These are phyloP conservation scores for Epinephelus awoara DNA, from an alignment of 2,797 vertebrate species.

Conservation along the genomic window DNA sequence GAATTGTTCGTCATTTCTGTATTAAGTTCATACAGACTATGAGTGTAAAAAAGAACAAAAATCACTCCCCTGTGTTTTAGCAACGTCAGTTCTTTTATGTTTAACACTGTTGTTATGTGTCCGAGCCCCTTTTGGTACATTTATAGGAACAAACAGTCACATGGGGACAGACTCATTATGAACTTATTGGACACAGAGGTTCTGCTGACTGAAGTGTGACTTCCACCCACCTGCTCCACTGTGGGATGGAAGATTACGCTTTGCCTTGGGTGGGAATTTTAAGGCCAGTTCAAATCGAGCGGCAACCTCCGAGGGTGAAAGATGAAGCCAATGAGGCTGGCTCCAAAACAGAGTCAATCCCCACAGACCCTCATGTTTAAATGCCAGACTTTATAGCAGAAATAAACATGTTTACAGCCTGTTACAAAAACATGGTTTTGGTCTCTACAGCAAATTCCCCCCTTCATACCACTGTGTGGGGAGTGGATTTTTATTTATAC, in stretches of 20 bases:
- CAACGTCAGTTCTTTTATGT: neutral
- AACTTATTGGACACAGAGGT: constrained; percentile 34
- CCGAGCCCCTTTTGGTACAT: constrained; percentile 24
- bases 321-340: too few relatives aligned
- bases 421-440: too few relatives aligned
- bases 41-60: neutral
- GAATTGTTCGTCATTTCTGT: constrained; percentile 1
- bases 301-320: too few relatives aligned
- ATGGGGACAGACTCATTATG: constrained; percentile 46
- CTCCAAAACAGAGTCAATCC: too few relatives aligned
- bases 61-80: constrained; percentile 10
- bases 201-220: constrained; percentile 65
- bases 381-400: too few relatives aligned
- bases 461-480: too few relatives aligned
- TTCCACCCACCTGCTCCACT: constrained; percentile 28
- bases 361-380: too few relatives aligned
- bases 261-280: constrained; percentile 34
- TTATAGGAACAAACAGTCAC: constrained; percentile 47
- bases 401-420: too few relatives aligned
- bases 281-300: too few relatives aligned
- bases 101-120: constrained; percentile 9
- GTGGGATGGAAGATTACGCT: constrained; percentile 62
- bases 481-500: too few relatives aligned
- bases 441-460: too few relatives aligned
- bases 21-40: neutral